A percentile compares a stretch with the other conserved stretches of the same genome.
Evolutionary conservation across 2,888 invertebrate species (phyloP).

Genomic region (Hypsopygia costalis): DNA sequence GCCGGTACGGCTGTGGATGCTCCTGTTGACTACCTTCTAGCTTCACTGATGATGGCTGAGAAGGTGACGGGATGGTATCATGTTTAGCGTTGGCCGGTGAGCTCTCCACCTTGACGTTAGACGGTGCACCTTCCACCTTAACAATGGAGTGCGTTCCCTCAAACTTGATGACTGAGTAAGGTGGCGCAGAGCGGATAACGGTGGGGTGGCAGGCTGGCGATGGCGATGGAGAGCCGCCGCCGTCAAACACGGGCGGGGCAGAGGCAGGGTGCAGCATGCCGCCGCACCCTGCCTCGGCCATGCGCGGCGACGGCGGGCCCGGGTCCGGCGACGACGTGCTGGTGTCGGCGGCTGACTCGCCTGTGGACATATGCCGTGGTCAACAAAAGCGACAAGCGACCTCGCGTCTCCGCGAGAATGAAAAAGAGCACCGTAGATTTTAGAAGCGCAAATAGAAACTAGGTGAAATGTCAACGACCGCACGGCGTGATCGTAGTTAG

Average conservation of each 20-base stretch:
- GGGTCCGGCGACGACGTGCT: constrained; percentile 95
- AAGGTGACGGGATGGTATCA: constrained; percentile 45
- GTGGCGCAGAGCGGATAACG: constrained; percentile 80
- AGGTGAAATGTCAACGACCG: constrained; percentile 80
- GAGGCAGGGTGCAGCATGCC: constrained; percentile 74
- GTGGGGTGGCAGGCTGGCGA: constrained; percentile 71
- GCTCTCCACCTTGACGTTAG: constrained; percentile 53
- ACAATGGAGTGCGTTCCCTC: constrained; percentile 67
- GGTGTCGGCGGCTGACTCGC: constrained; percentile 96
- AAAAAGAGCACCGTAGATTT: constrained; percentile 64
- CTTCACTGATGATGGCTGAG: constrained; percentile 71
- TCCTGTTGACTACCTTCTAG: constrained; percentile 55
- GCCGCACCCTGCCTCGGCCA: constrained; percentile 84
- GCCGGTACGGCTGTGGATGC: constrained; percentile 56
- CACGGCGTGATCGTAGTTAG: constrained; percentile 64
- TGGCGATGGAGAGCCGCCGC: constrained; percentile 67
- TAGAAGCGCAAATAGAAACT: constrained; percentile 74
- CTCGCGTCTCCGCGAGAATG: constrained; percentile 36
- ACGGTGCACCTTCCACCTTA: constrained; percentile 65
- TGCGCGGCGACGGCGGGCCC: constrained; percentile 91
- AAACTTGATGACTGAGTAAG: constrained; percentile 81
- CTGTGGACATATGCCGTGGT: constrained; percentile 76
- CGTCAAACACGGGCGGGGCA: constrained; percentile 71
- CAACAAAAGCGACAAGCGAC: constrained; percentile 39
- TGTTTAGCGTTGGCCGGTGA: constrained; percentile 47